Percentiles rank a stretch among this genome's conserved stretches.
These are phyloP conservation scores for Bos javanicus DNA, from an alignment of 2,113 vertebrate species.

Conservation along the genomic window DNA sequence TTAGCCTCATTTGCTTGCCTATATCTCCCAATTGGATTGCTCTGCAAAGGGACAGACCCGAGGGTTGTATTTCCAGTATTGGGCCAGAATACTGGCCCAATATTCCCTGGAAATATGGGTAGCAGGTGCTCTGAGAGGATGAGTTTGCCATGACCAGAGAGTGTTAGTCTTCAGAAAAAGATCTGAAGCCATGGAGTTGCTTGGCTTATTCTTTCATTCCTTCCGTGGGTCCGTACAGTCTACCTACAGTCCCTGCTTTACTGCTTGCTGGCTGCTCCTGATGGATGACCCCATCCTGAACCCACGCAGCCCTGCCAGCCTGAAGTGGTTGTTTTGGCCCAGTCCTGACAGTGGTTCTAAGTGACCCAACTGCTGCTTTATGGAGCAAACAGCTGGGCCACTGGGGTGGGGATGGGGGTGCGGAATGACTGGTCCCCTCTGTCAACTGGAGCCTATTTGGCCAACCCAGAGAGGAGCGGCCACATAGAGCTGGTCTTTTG, in stretches of 20 bases:
- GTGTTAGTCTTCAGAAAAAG: background rate
- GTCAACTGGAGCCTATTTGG: background rate
- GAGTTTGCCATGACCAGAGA: background rate
- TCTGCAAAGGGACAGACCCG: background rate
- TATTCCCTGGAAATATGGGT: background rate
- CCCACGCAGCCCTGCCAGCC: background rate
- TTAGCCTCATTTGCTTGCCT: background rate
- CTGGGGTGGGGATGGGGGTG: accelerated
- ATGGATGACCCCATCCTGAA: background rate
- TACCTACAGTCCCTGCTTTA: background rate
- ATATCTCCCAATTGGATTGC: accelerated
- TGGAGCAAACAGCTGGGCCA: background rate
- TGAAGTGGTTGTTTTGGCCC: background rate
- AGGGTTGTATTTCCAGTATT: background rate
- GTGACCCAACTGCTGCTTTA: background rate
- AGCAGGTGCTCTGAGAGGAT: background rate
- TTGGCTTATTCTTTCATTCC: background rate
- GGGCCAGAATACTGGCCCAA: background rate
- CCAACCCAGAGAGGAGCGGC: background rate
- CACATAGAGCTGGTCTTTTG: background rate
- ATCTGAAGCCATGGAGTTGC: background rate
- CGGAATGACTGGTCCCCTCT: background rate
- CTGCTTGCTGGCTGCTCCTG: background rate
- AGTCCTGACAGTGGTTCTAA: background rate
- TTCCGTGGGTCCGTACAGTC: background rate